These are phyloP conservation scores for Gryllus longicercus DNA, from an alignment of 2,888 invertebrate species.

Conservation along the genomic window DNA sequence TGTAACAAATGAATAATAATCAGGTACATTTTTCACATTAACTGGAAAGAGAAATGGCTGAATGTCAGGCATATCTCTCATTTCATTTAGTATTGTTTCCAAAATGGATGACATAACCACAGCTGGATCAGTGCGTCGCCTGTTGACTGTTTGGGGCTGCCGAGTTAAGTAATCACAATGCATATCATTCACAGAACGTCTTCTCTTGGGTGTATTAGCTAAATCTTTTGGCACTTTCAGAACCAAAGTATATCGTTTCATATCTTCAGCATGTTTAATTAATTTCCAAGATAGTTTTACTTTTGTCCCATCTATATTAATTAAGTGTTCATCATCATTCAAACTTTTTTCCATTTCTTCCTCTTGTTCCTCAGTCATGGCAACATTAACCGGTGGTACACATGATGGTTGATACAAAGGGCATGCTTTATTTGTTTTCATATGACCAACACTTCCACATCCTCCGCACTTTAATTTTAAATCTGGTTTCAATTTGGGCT, in stretches of 20 bases:
- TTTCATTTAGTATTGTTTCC: conserved; percentile 87
- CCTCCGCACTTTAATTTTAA: conserved; percentile 93
- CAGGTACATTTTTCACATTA: conserved; percentile 86
- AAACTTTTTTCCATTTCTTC: conserved; percentile 74
- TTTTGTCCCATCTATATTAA: conserved; percentile 93
- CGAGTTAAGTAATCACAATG: conserved; percentile 88
- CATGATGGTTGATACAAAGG: conserved; percentile 79
- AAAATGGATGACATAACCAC: conserved; percentile 89
- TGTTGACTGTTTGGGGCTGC: conserved; percentile 77
- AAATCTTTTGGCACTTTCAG: conserved; percentile 75
- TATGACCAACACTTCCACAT: conserved; percentile 82
- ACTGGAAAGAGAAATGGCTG: conserved; percentile 93
- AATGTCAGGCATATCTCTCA: conserved; percentile 87
- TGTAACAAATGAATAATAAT: conserved; percentile 88
- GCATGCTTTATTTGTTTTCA: conserved; percentile 95
- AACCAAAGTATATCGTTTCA: conserved; percentile 73
- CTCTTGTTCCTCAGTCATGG: conserved; percentile 74
- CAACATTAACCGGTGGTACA: conserved; percentile 62
- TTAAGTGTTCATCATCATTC: conserved; percentile 78
- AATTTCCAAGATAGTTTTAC: conserved; percentile 84
- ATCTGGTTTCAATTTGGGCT: conserved; percentile 79
- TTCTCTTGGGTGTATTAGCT: conserved; percentile 60
- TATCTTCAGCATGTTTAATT: conserved; percentile 83
- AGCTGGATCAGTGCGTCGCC: conserved; percentile 91
- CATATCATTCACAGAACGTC: conserved; percentile 62